Conservation (phyloP, 2,888 invertebrate species). For the Sarcophaga subvicina region DNA sequence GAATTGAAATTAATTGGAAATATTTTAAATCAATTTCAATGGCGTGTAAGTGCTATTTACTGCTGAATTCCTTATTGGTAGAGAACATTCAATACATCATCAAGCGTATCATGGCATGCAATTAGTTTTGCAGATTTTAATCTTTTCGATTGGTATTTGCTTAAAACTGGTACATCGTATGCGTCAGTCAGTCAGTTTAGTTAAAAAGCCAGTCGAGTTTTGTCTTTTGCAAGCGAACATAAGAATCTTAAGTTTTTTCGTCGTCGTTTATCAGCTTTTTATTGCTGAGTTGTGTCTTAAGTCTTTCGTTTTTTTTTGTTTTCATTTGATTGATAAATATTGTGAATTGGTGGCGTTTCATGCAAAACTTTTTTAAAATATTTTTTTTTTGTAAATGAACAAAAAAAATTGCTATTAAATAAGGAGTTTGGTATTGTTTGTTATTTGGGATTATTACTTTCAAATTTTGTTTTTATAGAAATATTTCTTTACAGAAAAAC, state of each 20-base stretch:
- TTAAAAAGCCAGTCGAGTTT: neutral
- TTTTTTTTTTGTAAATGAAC: neutral
- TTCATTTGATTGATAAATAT: slow-evolving; percentile 60
- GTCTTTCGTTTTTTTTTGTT: slow-evolving; percentile 71
- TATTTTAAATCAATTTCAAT: slow-evolving; percentile 56
- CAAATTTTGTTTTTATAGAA: neutral
- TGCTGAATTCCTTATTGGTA: slow-evolving; percentile 21
- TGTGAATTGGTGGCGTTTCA: slow-evolving; percentile 24
- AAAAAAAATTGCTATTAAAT: slow-evolving; percentile 36
- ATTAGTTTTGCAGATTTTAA: slow-evolving; percentile 55
- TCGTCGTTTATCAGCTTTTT: slow-evolving; percentile 33
- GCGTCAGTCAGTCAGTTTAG: slow-evolving; percentile 9
- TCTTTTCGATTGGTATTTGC: slow-evolving; percentile 21
- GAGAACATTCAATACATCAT: slow-evolving; percentile 42
- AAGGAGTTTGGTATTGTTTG: slow-evolving; percentile 43
- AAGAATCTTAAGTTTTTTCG: slow-evolving; percentile 19
- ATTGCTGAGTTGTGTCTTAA: slow-evolving; percentile 75
- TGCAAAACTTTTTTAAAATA: neutral
- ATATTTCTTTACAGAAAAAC: no score
- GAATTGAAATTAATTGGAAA: slow-evolving; percentile 34
- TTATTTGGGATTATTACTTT: slow-evolving; percentile 31
- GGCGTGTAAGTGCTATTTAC: slow-evolving; percentile 43
- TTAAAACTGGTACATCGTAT: neutral
- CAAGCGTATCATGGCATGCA: slow-evolving; percentile 35
- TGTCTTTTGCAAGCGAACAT: slow-evolving; percentile 7